Conservation (phyloP, 2,888 invertebrate genomes). For the Sepioteuthis lessoniana region DNA sequence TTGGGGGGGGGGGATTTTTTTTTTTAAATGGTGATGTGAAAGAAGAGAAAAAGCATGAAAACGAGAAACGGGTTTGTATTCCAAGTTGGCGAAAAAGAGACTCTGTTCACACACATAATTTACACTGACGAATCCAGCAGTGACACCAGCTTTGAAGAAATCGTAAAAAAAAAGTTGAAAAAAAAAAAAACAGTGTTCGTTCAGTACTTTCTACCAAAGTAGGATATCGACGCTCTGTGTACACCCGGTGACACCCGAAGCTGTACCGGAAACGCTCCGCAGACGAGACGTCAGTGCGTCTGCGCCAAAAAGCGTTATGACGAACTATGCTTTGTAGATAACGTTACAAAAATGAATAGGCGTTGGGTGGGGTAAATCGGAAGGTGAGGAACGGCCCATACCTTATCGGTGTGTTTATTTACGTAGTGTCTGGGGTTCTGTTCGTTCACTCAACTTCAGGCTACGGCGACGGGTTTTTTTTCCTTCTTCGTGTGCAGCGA, state of each 20-base stretch:
- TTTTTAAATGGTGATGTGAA: too few species aligned
- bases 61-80: too few species aligned
- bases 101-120: not conserved
- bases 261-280: slow-evolving; percentile 21
- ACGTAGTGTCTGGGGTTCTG: slow-evolving; percentile 33
- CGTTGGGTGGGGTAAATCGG: not conserved
- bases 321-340: not conserved
- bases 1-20: too few species aligned
- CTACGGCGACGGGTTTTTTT: not conserved
- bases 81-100: not conserved
- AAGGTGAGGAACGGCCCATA: slow-evolving; percentile 5
- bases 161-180: not conserved
- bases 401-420: slow-evolving; percentile 23
- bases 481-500: not conserved
- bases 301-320: not conserved
- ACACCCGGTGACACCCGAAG: slow-evolving; percentile 33
- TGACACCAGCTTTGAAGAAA: not conserved
- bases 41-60: too few species aligned
- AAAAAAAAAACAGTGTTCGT: not conserved
- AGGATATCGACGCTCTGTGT: not conserved
- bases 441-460: slow-evolving; percentile 33
- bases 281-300: slow-evolving; percentile 18
- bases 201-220: not conserved
- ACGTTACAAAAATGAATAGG: not conserved
- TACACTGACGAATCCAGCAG: not conserved